Conservation (phyloP, 2,888 invertebrate species). For the Oligia strigilis region DNA sequence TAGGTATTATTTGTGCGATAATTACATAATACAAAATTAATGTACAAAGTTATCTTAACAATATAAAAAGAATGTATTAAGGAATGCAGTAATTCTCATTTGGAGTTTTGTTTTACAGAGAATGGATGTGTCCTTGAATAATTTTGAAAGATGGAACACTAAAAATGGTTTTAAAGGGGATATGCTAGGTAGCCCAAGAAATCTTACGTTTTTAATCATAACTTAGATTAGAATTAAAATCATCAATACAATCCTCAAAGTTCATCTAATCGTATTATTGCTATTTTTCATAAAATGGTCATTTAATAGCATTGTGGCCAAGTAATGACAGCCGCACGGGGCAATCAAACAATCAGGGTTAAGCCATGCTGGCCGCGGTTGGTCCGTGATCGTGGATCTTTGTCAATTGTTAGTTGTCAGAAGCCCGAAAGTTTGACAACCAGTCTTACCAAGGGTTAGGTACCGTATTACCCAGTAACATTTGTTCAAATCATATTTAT, state of each 20-base stretch:
- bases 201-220: neutral
- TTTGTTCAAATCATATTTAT: too few relatives aligned
- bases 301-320: too few relatives aligned
- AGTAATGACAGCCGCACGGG: too few relatives aligned
- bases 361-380: too few relatives aligned
- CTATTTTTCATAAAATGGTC: too few relatives aligned
- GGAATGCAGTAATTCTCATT: constrained; percentile 81
- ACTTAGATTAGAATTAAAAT: neutral
- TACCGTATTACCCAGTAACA: too few relatives aligned
- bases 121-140: constrained; percentile 20
- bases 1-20: constrained; percentile 70
- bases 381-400: too few relatives aligned
- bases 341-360: too few relatives aligned
- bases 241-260: neutral
- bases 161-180: neutral
- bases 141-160: neutral
- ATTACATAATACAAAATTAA: constrained; percentile 60
- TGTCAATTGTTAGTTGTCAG: too few relatives aligned
- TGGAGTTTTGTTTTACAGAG: constrained; percentile 42
- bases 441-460: too few relatives aligned
- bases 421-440: too few relatives aligned
- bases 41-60: constrained; percentile 61
- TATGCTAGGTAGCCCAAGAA: neutral
- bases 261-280: neutral
- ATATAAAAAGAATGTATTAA: constrained; percentile 67